phyloP scores from a whole-genome alignment of 2,113 vertebrate genomes.

The Salvelinus alpinus region DNA sequence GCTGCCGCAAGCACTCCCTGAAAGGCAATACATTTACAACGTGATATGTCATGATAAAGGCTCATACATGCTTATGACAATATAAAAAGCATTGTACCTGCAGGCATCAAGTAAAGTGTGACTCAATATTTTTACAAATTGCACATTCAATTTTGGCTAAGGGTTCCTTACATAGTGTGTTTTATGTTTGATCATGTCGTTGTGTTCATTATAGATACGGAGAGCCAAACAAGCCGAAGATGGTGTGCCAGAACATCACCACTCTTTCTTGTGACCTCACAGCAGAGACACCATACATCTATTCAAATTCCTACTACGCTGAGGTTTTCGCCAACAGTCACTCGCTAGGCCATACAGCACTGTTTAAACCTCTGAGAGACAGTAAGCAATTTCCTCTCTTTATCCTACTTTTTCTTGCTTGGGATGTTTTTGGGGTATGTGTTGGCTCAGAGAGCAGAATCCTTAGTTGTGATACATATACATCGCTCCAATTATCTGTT shows the following conservation, averaged over 20 bases:
- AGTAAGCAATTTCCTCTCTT: slow-evolving; percentile 57
- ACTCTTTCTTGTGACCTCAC: slow-evolving; percentile 67
- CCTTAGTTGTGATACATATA: no score
- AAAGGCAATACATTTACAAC: no score
- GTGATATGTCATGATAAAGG: no score
- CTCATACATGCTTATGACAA: no score
- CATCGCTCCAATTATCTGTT: no score
- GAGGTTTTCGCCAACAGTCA: slow-evolving; percentile 29
- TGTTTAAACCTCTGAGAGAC: slow-evolving; percentile 50
- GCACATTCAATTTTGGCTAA: neutral
- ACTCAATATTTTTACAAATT: neutral
- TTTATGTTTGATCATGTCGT: neutral
- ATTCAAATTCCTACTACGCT: slow-evolving; percentile 19
- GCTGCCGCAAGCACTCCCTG: neutral
- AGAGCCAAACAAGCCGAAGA: neutral
- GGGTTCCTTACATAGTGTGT: neutral
- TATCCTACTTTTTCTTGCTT: neutral
- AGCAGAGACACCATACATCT: slow-evolving; percentile 49
- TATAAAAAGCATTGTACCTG: no score
- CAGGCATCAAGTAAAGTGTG: neutral
- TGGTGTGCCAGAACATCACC: slow-evolving; percentile 68
- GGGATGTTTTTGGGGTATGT: no score
- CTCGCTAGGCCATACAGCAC: neutral
- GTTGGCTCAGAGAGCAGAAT: no score
- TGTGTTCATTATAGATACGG: slow-evolving; percentile 50